Base-by-base conservation (phyloP, 2,797 vertebrate species). In the Adelosebastes latens region DNA sequence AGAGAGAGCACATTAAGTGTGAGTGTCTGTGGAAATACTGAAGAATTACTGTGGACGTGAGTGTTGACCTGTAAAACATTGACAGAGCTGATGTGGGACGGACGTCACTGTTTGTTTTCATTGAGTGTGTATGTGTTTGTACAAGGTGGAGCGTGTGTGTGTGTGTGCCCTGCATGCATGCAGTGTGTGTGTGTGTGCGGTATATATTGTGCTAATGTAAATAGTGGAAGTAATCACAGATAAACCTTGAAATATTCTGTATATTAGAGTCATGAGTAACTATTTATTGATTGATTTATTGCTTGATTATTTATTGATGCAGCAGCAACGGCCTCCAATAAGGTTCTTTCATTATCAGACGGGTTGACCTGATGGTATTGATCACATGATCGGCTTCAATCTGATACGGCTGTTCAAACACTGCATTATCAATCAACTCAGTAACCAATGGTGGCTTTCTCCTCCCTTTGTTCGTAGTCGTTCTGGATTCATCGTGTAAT, bases 271-370 rank as follows among this genome's bases (percentile, higher is more conserved):
- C 66, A 86, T 16, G 29, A 81, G 72, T 71, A 84, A 80, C 66
- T 93, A 93, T 93, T 93, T 93, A 94, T 93, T 88, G 31, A 83
- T 82, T 89, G 55, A 86, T 81, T 90, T 77, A 81, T 87, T 72
- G 76, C 85, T 89, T 80, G 77, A 80, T 82, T 84, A 87, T 84
- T 88, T 87, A 82, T 81, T 32, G 67, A 85, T 63, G 79, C 69
- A 70, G 52, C 67, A 20, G 25, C 6, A n/a, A n/a, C 6, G 20
- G 32, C 70, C 64, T 87, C 76, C 72, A 36, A 36, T n/a, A 59
- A 67, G 36, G 55, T 84, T 85, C 59, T 24, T 67, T 52, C 4
- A 1, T 29, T 7, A 27, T 31, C 62, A 39, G 16, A 18, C 32
- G 4, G 68, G 49, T 13, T 18, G 22, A 16, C 29, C 52, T 29